phyloP scores from a whole-genome alignment of 1,140 invertebrate genomes.

The Harpegnathos saltator region DNA sequence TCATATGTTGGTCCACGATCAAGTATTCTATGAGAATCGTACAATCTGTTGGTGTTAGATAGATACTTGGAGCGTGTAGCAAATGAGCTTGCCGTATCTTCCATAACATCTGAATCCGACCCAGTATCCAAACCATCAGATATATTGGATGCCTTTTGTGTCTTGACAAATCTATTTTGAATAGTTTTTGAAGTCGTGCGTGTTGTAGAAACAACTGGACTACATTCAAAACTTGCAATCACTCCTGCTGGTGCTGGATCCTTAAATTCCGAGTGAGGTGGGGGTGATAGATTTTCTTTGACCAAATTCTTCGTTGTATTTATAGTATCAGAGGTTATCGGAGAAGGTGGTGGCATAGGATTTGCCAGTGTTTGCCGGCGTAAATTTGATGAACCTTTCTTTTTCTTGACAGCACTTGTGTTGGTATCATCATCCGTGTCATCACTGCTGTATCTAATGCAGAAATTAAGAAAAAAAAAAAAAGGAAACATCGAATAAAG shows the following conservation, averaged over 20 bases:
- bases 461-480: slow-evolving; percentile 34
- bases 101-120: slow-evolving; percentile 85
- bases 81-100: slow-evolving; percentile 73
- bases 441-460: slow-evolving; percentile 83
- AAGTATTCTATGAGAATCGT: slow-evolving; percentile 63
- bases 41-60: slow-evolving; percentile 63
- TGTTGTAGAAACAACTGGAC: slow-evolving; percentile 48
- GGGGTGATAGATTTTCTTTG: slow-evolving; percentile 72
- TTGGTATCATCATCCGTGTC: slow-evolving; percentile 81
- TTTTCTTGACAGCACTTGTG: slow-evolving; percentile 75
- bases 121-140: slow-evolving; percentile 88
- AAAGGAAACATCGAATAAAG: not conserved
- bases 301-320: slow-evolving; percentile 69
- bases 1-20: slow-evolving; percentile 61
- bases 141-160: slow-evolving; percentile 81
- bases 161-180: slow-evolving; percentile 80
- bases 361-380: slow-evolving; percentile 83
- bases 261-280: slow-evolving; percentile 72
- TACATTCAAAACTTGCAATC: slow-evolving; percentile 63
- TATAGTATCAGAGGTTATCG: slow-evolving; percentile 38
- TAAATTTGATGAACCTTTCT: slow-evolving; percentile 71
- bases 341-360: slow-evolving; percentile 83
- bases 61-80: slow-evolving; percentile 53
- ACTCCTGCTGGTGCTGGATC: slow-evolving; percentile 48
- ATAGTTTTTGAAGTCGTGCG: slow-evolving; percentile 69